Evolutionary conservation across 2,888 invertebrate species (phyloP), one percentile per base, ranked within the genome.

Genomic region (Polymixis flavicincta): DNA sequence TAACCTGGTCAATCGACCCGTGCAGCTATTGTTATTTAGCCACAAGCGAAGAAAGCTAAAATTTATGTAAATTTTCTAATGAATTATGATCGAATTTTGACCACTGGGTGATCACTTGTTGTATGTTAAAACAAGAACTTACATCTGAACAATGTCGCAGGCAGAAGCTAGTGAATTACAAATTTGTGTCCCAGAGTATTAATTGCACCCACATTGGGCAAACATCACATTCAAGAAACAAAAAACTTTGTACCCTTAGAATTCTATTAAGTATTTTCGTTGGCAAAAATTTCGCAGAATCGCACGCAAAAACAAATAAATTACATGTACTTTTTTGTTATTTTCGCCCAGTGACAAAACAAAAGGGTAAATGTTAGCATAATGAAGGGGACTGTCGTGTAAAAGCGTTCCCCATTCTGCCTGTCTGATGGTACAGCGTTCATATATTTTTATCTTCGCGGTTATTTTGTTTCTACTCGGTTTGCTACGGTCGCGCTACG

Each of bases 391-490:
- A 57, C 63, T 61, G 59, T 71, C 75, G 63, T 79, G 59, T 79
- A 75, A 78, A 72, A 80, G 52, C 73, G 70, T 57, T n/a, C 71
- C 74, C 64, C 76, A 63, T 70, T 83, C 74, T 78, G 65, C 66
- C 63, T 22, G 63, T 67, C 66, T 78, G 61, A 71, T 63, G 69
- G 77, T 67, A 74, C 80, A 77, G 63, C 69, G 50, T 60, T 71
- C 82, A 85, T 89, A 88, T 85, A 87, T 83, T 87, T 86, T 87
- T 88, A 87, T 86, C 74, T 60, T 65, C 66, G 66, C 70, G 22
- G 22, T 22, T 59, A 59, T 59, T 32, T 89, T 82, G 74, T 83
- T 87, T 88, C 81, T 78, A 50, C 84, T 69, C 81, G 74, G 86
- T 84, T 82, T 75, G 74, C 86, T 88, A 88, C 87, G 84, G 84